phyloP scores from a whole-genome alignment of 2,113 vertebrate species.

The Sitta europaea region DNA sequence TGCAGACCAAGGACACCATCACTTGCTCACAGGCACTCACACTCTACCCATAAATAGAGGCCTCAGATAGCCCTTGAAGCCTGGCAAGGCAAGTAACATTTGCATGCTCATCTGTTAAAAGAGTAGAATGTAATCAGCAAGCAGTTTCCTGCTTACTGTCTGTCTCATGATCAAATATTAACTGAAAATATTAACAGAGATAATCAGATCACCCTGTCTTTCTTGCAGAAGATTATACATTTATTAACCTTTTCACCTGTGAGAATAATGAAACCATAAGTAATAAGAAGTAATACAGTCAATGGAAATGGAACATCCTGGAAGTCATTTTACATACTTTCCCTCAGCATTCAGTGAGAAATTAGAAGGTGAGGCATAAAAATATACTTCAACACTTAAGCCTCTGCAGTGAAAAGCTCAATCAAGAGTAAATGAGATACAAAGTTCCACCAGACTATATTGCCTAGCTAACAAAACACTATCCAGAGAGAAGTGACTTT shows the following conservation, averaged over 20 bases:
- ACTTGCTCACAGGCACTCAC: neutral
- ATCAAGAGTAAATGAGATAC: neutral
- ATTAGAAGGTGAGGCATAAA: neutral
- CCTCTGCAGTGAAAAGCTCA: neutral
- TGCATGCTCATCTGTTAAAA: conserved; percentile 2
- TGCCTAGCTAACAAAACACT: neutral
- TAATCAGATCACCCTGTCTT: conserved; percentile 21
- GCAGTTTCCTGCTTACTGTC: conserved; percentile 40
- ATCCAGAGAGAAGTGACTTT: neutral
- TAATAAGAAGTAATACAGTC: neutral
- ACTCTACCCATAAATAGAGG: conserved; percentile 54
- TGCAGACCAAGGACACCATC: conserved; percentile 1
- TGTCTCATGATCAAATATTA: conserved; percentile 62
- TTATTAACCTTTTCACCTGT: conserved; percentile 48
- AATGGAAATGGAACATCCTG: neutral
- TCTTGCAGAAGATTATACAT: neutral
- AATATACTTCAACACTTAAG: neutral
- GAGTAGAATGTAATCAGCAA: conserved; percentile 44
- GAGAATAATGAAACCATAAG: neutral
- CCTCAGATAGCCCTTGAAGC: neutral
- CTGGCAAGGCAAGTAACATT: conserved; percentile 12
- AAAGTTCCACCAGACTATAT: neutral
- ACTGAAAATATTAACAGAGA: conserved; percentile 63
- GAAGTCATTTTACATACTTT: neutral
- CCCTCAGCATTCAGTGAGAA: neutral